phyloP scores from a whole-genome alignment of 2,797 vertebrate genomes.

The Hippoglossus hippoglossus region DNA sequence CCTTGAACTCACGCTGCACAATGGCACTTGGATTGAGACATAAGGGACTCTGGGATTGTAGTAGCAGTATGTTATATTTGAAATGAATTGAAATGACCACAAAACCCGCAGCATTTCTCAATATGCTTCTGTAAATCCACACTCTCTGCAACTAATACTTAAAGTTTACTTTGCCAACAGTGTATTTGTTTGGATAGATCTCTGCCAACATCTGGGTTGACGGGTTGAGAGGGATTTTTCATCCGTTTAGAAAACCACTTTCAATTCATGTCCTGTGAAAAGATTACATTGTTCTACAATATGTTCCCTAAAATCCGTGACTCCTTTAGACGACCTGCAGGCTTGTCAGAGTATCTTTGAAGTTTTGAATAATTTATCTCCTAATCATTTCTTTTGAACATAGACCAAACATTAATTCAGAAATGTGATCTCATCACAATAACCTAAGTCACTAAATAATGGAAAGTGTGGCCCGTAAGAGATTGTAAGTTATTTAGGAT shows the following conservation, averaged over 20 bases:
- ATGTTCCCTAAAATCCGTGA: too few species aligned
- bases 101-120: not conserved
- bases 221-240: not conserved
- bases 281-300: not conserved
- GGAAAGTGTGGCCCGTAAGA: not conserved
- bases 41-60: not conserved
- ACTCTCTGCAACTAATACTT: not conserved
- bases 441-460: not conserved
- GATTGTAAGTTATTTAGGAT: too few species aligned
- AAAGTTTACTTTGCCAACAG: slow-evolving; percentile 1
- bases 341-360: not conserved
- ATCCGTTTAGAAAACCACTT: not conserved
- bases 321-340: not conserved
- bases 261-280: not conserved
- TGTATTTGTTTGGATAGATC: not conserved
- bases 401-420: not conserved
- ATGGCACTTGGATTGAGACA: slow-evolving; percentile 10
- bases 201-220: slow-evolving; percentile 7
- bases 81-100: not conserved
- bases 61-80: not conserved
- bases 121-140: not conserved
- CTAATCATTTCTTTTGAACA: not conserved
- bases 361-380: not conserved
- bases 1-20: slow-evolving; percentile 23
- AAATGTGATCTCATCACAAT: not conserved